Percentiles rank a stretch among this genome's conserved stretches.
phyloP scores from a whole-genome alignment of 2,113 vertebrate species.

The Xerus inauris region DNA sequence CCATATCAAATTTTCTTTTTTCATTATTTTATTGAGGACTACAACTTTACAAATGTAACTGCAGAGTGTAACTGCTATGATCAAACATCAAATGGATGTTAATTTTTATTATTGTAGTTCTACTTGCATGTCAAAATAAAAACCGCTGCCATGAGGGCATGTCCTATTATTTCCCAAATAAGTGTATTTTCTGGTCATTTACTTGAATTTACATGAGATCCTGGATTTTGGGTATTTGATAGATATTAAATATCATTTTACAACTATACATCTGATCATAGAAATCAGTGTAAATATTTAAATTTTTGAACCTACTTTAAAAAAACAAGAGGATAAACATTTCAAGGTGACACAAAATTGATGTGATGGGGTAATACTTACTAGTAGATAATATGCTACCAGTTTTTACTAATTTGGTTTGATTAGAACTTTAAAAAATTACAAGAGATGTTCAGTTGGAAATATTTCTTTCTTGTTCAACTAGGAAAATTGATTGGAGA shows the following conservation, averaged over 20 bases:
- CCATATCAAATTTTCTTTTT: background rate
- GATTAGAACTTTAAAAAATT: background rate
- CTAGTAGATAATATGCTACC: background rate
- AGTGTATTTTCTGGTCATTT: background rate
- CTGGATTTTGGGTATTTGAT: background rate
- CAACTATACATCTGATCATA: background rate
- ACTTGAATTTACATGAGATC: background rate
- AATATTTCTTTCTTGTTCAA: background rate
- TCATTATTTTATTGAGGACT: background rate
- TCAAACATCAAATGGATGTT: background rate
- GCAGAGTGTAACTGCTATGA: background rate
- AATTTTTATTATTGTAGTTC: background rate
- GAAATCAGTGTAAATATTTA: background rate
- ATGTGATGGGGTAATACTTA: background rate
- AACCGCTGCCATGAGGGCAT: background rate
- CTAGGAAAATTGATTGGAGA: background rate
- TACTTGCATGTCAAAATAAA: background rate
- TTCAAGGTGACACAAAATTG: background rate
- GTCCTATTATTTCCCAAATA: slow-evolving; percentile 22
- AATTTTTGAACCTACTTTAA: background rate
- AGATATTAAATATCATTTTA: background rate
- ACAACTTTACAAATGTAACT: background rate
- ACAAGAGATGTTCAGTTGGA: background rate
- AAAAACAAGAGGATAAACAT: background rate
- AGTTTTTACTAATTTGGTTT: background rate